phyloP scores from a whole-genome alignment of 2,113 vertebrate species.

The Indicator maculatus region DNA sequence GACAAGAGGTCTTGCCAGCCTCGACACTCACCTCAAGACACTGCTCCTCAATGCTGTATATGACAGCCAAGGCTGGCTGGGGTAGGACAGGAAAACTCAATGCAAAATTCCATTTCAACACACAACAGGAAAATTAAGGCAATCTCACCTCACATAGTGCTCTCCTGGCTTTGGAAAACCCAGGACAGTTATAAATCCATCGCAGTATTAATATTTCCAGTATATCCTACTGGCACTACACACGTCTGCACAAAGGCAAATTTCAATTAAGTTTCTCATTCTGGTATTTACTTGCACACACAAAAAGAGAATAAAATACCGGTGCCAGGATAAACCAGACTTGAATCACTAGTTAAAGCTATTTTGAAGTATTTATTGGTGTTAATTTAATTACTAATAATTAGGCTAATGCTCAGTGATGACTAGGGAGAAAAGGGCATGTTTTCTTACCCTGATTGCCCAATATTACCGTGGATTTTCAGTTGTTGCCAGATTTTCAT shows the following conservation, averaged over 20 bases:
- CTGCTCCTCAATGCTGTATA: background rate
- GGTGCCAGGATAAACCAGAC: background rate
- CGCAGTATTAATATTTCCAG: background rate
- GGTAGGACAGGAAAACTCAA: background rate
- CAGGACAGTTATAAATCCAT: background rate
- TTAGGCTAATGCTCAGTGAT: background rate
- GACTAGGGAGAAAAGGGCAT: background rate
- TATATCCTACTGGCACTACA: background rate
- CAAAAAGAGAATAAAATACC: background rate
- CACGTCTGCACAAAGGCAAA: background rate
- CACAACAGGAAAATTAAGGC: background rate
- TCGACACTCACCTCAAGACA: accelerated
- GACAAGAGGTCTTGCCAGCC: background rate
- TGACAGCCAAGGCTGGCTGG: background rate
- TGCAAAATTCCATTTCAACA: background rate
- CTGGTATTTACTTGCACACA: background rate
- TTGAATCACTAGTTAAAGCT: background rate
- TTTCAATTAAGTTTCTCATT: background rate
- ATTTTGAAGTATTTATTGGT: background rate
- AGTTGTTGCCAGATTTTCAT: background rate
- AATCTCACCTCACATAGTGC: background rate
- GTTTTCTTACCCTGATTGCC: background rate
- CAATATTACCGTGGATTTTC: background rate
- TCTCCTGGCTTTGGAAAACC: background rate
- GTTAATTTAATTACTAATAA: background rate